Conservation (phyloP, 1,140 invertebrate genomes). For the Drosophila rufa region DNA sequence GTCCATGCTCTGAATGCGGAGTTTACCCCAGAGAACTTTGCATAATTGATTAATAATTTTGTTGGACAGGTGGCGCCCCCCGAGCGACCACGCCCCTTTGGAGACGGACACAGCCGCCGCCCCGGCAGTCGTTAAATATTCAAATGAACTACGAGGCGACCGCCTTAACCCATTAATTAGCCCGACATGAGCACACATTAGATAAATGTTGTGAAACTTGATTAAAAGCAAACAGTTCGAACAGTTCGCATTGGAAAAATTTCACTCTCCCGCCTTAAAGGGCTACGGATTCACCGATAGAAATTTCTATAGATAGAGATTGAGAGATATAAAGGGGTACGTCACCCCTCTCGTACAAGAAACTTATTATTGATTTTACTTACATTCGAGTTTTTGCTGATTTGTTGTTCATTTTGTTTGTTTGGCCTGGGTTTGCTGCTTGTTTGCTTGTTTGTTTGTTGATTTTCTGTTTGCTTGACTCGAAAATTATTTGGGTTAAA, state of each 20-base stretch:
- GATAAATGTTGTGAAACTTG: constrained; percentile 44
- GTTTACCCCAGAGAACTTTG: constrained; percentile 47
- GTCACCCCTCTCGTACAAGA: constrained; percentile 5
- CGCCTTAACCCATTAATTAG: constrained; percentile 51
- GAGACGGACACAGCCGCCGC: not conserved
- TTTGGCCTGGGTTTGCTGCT: constrained; percentile 29
- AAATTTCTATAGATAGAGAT: not conserved
- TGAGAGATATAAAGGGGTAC: constrained; percentile 3
- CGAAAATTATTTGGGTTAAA: constrained; percentile 66
- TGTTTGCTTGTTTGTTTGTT: constrained; percentile 49
- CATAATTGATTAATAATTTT: constrained; percentile 64
- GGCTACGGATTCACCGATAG: constrained; percentile 1
- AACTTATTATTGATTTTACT: constrained; percentile 56
- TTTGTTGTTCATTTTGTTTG: constrained; percentile 54
- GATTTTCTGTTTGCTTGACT: constrained; percentile 59
- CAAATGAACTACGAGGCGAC: constrained; percentile 45
- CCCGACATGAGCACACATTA: constrained; percentile 28
- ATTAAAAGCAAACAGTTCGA: constrained; percentile 45
- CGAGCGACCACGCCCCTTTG: constrained; percentile 25
- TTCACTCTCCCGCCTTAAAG: constrained; percentile 19
- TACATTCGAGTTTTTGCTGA: constrained; percentile 53
- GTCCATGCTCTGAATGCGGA: not conserved
- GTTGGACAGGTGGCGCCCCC: constrained; percentile 47
- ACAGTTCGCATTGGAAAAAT: constrained; percentile 21
- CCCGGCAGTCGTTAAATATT: constrained; percentile 45